Percentiles rank a stretch among this genome's conserved stretches.
phyloP scores from a whole-genome alignment of 1,140 invertebrate species.

The Mactra quadrangularis region DNA sequence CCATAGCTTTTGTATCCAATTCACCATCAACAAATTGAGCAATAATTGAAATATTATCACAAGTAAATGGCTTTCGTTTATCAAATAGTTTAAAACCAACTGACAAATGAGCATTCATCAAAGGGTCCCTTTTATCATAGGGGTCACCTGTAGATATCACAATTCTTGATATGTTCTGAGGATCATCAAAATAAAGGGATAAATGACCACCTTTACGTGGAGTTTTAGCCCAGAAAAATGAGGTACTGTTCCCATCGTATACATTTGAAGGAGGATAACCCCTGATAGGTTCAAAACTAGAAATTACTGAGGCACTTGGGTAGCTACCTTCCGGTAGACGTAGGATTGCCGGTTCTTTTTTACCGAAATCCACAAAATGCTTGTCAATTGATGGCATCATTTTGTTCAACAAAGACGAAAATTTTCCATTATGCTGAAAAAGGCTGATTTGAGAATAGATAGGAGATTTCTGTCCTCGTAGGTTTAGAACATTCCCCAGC shows the following conservation, averaged over 20 bases:
- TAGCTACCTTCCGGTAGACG: conserved; percentile 62
- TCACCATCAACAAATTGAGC: conserved; percentile 58
- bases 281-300: conserved; percentile 50
- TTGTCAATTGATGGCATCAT: conserved; percentile 66
- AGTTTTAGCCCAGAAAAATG: conserved; percentile 66
- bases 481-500: conserved; percentile 71
- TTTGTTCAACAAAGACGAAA: conserved; percentile 77
- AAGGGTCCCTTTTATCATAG: conserved; percentile 41
- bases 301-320: conserved; percentile 63
- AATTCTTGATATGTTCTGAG: conserved; percentile 64
- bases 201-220: conserved; percentile 55
- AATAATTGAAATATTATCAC: neutral
- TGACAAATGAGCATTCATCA: conserved; percentile 66
- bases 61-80: neutral
- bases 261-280: conserved; percentile 56
- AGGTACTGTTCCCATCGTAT: conserved; percentile 51
- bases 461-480: conserved; percentile 64
- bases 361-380: conserved; percentile 54
- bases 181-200: conserved; percentile 61
- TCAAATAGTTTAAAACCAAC: neutral
- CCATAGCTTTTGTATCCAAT: conserved; percentile 62
- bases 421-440: conserved; percentile 82
- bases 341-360: conserved; percentile 13
- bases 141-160: conserved; percentile 65
- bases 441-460: conserved; percentile 70